phyloP scores from a whole-genome alignment of 2,797 vertebrate species.

The Xiphophorus birchmanni region DNA sequence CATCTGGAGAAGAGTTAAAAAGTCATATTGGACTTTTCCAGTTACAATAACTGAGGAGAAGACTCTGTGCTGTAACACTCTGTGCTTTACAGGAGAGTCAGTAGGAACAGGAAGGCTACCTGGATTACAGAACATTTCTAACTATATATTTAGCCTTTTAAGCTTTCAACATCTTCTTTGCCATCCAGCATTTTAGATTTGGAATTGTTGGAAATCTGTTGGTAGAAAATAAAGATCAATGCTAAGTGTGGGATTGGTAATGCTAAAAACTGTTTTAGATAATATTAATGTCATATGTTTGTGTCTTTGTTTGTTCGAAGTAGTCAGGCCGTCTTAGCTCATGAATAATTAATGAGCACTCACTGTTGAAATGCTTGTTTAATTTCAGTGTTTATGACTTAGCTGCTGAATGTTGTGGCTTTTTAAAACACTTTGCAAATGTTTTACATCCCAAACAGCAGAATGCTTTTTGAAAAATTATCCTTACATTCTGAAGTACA shows the following conservation, averaged over 20 bases:
- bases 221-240: not conserved
- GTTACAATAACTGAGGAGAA: not conserved
- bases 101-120: not conserved
- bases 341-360: conserved; percentile 1
- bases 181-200: not conserved
- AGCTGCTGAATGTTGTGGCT: not conserved
- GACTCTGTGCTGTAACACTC: not conserved
- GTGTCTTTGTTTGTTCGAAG: not conserved
- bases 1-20: not conserved
- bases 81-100: not conserved
- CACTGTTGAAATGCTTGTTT: not conserved
- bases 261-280: not conserved
- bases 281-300: not conserved
- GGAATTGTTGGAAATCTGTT: not conserved
- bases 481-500: not conserved
- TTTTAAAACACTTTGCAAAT: not conserved
- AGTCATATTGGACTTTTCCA: not conserved
- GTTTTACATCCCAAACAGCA: not conserved
- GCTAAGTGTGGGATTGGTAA: not conserved
- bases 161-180: not conserved
- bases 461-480: not conserved
- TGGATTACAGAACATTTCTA: not conserved
- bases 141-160: not conserved
- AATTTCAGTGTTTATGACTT: not conserved
- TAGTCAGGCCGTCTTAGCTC: not conserved